Conservation (phyloP, 2,888 invertebrate genomes). For the Aphidoletes aphidimyza region DNA sequence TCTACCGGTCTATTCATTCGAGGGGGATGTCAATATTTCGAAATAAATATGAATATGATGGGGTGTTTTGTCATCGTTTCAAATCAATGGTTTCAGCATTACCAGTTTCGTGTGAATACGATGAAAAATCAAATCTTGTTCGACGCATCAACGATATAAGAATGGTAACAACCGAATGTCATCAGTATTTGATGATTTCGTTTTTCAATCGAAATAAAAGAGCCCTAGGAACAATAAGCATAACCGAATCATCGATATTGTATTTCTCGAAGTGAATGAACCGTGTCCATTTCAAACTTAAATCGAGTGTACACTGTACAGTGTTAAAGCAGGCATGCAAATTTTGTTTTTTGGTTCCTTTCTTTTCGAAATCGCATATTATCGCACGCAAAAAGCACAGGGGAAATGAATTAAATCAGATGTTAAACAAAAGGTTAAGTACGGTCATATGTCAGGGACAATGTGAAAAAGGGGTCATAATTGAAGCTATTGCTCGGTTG, state of each 20-base stretch:
- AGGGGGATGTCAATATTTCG: neutral
- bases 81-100: neutral
- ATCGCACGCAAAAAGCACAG: neutral
- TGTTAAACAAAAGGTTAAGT: conserved; percentile 52
- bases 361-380: conserved; percentile 29
- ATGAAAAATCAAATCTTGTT: neutral
- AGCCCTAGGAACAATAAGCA: neutral
- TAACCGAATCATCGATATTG: neutral
- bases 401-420: neutral
- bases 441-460: conserved; percentile 39
- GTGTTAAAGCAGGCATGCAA: neutral
- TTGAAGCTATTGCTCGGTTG: too few relatives aligned
- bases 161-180: neutral
- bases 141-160: neutral
- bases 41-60: neutral
- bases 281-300: too few relatives aligned
- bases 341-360: too few relatives aligned
- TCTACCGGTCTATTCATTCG: neutral
- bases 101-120: neutral
- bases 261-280: neutral
- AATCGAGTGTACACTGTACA: neutral
- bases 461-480: neutral
- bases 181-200: conserved; percentile 32
- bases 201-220: neutral
- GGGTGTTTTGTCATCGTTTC: neutral